A percentile compares a stretch with the other conserved stretches of the same genome.
Conservation (phyloP, 2,797 vertebrate species). For the Cercopithecus petaurista region DNA sequence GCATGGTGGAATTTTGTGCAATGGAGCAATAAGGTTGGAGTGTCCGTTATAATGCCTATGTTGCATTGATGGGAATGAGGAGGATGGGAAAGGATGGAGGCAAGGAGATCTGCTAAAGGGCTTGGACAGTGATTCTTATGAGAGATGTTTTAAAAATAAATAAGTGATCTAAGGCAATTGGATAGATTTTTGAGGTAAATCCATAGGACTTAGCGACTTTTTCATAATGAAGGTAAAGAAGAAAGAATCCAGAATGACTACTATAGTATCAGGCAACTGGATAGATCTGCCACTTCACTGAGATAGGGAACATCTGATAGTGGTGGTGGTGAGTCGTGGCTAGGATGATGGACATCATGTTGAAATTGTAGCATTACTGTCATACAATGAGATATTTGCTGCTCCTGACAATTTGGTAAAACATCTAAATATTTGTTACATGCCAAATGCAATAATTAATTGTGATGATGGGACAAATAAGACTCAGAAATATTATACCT, state of each 20-base stretch:
- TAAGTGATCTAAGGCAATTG: background rate
- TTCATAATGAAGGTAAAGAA: background rate
- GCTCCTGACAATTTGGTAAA: conserved; percentile 24
- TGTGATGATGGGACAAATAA: background rate
- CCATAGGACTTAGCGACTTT: background rate
- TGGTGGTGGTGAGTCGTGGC: background rate
- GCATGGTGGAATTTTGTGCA: background rate
- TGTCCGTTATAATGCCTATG: background rate
- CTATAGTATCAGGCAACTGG: background rate
- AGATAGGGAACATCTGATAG: background rate
- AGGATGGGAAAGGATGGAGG: background rate
- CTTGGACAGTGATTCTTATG: background rate
- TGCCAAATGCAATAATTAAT: background rate
- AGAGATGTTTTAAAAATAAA: background rate
- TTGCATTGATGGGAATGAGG: background rate
- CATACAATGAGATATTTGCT: background rate
- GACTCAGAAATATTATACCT: background rate
- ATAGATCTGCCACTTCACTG: background rate
- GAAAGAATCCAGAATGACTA: background rate
- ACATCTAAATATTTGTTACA: conserved; percentile 11
- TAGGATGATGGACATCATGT: background rate
- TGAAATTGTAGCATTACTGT: background rate
- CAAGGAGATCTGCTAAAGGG: background rate
- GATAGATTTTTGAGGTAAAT: background rate
- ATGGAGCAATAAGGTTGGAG: background rate